These are phyloP conservation scores for Cynoglossus semilaevis DNA, from an alignment of 2,113 vertebrate genomes.

Conservation along the genomic window DNA sequence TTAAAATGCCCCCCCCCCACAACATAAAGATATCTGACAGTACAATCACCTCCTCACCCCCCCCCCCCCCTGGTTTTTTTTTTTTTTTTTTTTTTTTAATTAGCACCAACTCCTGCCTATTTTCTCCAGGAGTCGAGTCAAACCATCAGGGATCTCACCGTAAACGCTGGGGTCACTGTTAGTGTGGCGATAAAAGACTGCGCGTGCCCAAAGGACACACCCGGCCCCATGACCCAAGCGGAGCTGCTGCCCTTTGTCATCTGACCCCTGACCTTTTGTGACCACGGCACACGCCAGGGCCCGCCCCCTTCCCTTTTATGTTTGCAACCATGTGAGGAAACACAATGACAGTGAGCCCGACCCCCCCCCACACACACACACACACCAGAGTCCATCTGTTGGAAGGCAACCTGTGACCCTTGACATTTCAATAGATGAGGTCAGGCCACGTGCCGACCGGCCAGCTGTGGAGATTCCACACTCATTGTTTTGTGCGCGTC, in stretches of 20 bases:
- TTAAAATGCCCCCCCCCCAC: no score
- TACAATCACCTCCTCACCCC: slow-evolving; percentile 28
- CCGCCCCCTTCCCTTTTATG: slow-evolving; percentile 20
- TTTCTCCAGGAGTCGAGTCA: slow-evolving; percentile 9
- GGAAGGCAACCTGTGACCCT: slow-evolving; percentile 62
- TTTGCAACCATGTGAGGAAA: slow-evolving; percentile 52
- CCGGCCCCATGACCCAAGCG: slow-evolving; percentile 39
- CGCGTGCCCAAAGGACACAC: slow-evolving; percentile 15
- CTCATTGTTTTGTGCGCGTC: slow-evolving; percentile 1
- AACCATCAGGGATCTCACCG: slow-evolving; percentile 23
- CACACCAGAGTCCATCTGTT: slow-evolving; percentile 58
- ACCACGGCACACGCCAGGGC: slow-evolving; percentile 58
- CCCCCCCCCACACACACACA: slow-evolving; percentile 18
- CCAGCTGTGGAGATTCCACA: slow-evolving; percentile 41
- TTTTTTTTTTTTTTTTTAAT: slow-evolving; percentile 26
- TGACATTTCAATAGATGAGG: slow-evolving; percentile 48
- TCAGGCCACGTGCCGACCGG: slow-evolving; percentile 26
- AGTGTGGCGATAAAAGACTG: slow-evolving; percentile 36
- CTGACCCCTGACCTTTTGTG: slow-evolving; percentile 56
- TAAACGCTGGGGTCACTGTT: slow-evolving; percentile 50
- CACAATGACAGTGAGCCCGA: slow-evolving; percentile 29
- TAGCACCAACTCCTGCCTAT: slow-evolving; percentile 5
- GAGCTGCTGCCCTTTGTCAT: slow-evolving; percentile 50
- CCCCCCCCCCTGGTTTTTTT: slow-evolving; percentile 3
- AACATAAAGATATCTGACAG: background rate